Conservation (phyloP, 2,888 invertebrate species). For the Drosophila phalerata region DNA sequence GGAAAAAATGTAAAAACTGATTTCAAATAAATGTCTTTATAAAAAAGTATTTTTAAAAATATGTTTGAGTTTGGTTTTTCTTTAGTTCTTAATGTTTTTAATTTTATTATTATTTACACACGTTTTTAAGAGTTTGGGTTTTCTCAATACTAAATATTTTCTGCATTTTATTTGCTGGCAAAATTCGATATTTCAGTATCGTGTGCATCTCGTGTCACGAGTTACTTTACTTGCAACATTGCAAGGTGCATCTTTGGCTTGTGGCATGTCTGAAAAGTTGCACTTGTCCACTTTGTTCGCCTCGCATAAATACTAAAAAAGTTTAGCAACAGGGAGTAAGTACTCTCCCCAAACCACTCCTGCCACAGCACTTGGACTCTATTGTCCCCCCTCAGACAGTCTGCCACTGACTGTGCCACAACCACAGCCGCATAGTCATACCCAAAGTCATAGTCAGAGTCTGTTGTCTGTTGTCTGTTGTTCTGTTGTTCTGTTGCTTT, state of each 20-base stretch:
- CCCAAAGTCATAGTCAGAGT: constrained; percentile 27
- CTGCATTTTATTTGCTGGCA: no score
- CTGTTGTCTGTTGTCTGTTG: neutral
- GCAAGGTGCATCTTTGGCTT: constrained; percentile 17
- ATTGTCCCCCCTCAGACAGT: no score
- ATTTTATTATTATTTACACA: no score
- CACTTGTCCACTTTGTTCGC: constrained; percentile 35
- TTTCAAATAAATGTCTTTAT: no score
- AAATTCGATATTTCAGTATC: neutral
- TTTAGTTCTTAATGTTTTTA: no score
- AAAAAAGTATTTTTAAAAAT: no score
- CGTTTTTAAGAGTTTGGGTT: no score
- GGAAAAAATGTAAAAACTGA: no score
- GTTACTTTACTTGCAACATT: neutral
- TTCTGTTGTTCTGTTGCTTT: neutral
- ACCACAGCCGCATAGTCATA: constrained; percentile 30
- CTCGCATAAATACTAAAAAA: constrained; percentile 57
- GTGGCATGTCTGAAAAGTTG: constrained; percentile 30
- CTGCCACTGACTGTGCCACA: constrained; percentile 8
- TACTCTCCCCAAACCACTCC: no score
- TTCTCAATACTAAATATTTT: no score
- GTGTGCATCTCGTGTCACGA: constrained; percentile 16
- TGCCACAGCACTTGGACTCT: no score
- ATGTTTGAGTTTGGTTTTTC: no score
- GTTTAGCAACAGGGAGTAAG: neutral